A percentile compares a stretch with the other conserved stretches of the same genome.
Evolutionary conservation across 2,113 vertebrate species (phyloP).

Genomic region (Rana temporaria): DNA sequence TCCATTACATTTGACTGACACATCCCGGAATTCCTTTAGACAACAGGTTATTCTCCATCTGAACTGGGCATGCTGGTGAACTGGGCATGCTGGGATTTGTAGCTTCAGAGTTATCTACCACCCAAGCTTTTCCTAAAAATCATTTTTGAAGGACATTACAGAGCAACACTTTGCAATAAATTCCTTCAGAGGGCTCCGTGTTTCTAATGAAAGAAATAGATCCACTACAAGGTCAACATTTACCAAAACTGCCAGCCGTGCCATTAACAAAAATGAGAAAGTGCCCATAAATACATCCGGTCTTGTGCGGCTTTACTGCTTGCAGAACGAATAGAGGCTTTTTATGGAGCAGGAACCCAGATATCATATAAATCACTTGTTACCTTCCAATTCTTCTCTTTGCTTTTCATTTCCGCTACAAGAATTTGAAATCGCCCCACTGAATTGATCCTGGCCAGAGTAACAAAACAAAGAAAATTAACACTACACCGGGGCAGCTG

Average conservation of each 20-base stretch:
- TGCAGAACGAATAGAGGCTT: conserved; percentile 3
- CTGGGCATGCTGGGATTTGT: no score
- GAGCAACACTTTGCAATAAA: no score
- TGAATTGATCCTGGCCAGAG: conserved; percentile 10
- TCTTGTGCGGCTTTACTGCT: conserved; percentile 3
- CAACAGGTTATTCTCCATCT: no score
- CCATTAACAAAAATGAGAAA: conserved; percentile 22
- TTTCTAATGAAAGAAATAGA: background rate
- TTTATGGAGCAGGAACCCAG: conserved; percentile 4
- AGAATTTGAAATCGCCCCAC: conserved; percentile 12
- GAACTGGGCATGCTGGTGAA: no score
- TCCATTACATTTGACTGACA: no score
- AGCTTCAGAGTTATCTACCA: no score
- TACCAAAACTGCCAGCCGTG: background rate
- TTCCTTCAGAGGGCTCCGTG: no score
- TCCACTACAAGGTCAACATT: conserved; percentile 9
- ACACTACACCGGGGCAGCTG: background rate
- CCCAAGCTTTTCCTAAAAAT: no score
- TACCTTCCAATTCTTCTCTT: background rate
- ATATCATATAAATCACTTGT: conserved; percentile 41
- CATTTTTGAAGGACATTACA: no score
- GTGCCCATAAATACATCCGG: background rate
- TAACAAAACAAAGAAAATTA: background rate
- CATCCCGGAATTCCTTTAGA: no score
- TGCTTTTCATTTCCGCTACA: conserved; percentile 23